Evolutionary conservation across 2,797 vertebrate species (phyloP).

Genomic region (Argentina silus): DNA sequence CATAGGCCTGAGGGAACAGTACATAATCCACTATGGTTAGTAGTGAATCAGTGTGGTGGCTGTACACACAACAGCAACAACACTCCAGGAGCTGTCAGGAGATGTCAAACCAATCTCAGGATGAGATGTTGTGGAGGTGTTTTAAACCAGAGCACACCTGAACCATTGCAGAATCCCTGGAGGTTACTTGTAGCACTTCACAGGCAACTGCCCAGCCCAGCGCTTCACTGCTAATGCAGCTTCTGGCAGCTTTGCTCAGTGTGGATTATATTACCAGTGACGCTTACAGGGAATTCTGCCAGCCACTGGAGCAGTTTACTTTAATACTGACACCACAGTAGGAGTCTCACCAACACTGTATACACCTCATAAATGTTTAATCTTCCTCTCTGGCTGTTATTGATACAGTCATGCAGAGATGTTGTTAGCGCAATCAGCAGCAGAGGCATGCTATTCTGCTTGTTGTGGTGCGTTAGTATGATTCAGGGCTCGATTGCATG

Average conservation of each 20-base stretch:
- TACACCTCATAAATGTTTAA: conserved; percentile 80
- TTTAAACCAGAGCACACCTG: conserved; percentile 64
- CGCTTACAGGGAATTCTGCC: conserved; percentile 65
- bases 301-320: conserved; percentile 60
- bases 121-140: conserved; percentile 44
- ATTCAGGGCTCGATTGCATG: conserved; percentile 44
- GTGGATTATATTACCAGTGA: conserved; percentile 68
- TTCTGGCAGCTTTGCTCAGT: conserved; percentile 55
- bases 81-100: conserved; percentile 27
- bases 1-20: not conserved
- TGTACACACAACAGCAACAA: conserved; percentile 32
- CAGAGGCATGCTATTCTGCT: conserved; percentile 31
- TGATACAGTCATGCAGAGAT: conserved; percentile 65
- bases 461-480: conserved; percentile 25
- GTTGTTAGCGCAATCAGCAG: conserved; percentile 68
- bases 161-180: conserved; percentile 48
- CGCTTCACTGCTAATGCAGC: conserved; percentile 61
- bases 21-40: not conserved
- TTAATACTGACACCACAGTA: conserved; percentile 71
- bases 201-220: conserved; percentile 26
- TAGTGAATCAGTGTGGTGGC: not conserved
- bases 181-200: conserved; percentile 65
- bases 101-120: not conserved
- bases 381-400: conserved; percentile 69
- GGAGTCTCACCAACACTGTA: conserved; percentile 69